Conservation (phyloP, 2,888 invertebrate genomes). For the Cerastis rubricosa region DNA sequence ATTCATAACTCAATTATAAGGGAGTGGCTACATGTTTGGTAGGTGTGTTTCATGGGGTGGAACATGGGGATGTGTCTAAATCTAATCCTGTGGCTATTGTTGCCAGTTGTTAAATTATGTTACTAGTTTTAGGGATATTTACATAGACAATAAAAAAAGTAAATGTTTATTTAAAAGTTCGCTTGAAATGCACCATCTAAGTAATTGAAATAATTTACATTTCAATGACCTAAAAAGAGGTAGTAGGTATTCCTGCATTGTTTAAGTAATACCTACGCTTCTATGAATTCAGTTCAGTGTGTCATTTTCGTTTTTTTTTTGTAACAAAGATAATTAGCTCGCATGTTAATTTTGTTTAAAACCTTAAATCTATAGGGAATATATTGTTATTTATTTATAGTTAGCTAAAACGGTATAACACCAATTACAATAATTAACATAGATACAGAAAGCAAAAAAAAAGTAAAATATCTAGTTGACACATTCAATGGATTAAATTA, state of each 20-base stretch:
- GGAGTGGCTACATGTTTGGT: not conserved
- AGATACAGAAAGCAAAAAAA: too few species aligned
- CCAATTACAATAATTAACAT: too few species aligned
- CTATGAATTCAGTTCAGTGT: constrained; percentile 18
- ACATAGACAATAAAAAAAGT: too few species aligned
- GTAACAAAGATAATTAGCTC: not conserved
- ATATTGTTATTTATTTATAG: too few species aligned
- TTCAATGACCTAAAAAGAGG: constrained; percentile 1
- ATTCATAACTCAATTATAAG: not conserved
- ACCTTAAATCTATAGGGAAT: not conserved
- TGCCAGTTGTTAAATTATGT: not conserved
- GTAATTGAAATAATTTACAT: not conserved
- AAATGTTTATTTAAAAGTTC: not conserved
- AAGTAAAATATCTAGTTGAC: too few species aligned
- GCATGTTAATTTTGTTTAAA: not conserved
- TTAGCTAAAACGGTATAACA: too few species aligned
- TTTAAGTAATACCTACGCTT: not conserved
- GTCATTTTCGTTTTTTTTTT: not conserved
- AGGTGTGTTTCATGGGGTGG: not conserved
- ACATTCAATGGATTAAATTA: too few species aligned
- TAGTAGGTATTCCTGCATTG: not conserved
- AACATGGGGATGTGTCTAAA: not conserved
- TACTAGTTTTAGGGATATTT: not conserved
- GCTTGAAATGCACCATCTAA: not conserved
- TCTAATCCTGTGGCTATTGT: not conserved